phyloP scores from a whole-genome alignment of 2,113 vertebrate species.

The Megatriorchis doriae region DNA sequence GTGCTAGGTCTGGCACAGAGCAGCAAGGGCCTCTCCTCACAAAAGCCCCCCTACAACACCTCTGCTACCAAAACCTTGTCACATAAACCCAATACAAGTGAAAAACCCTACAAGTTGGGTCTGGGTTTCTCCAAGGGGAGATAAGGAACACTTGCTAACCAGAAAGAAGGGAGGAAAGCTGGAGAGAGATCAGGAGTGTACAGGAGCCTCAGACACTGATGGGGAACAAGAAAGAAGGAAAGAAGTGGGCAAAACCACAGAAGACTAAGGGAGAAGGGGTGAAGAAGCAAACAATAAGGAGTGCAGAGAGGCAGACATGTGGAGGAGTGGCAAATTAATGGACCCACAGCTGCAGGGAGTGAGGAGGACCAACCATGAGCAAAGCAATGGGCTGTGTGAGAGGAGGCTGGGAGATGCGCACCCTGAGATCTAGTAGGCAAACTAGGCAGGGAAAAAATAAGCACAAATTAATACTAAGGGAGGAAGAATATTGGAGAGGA shows the following conservation, averaged over 20 bases:
- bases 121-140: background rate
- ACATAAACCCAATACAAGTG: background rate
- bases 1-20: background rate
- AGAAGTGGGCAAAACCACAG: background rate
- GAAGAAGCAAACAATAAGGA: background rate
- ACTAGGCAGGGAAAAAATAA: background rate
- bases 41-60: background rate
- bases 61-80: background rate
- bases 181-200: background rate
- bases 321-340: background rate
- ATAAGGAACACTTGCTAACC: background rate
- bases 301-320: background rate
- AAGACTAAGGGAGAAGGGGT: background rate
- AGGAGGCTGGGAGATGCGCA: rapidly evolving
- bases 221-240: background rate
- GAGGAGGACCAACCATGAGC: background rate
- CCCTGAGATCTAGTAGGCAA: background rate
- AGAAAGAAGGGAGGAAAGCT: background rate
- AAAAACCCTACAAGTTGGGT: background rate
- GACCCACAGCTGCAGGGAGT: background rate
- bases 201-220: background rate
- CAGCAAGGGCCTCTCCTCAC: background rate
- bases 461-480: background rate
- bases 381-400: background rate
- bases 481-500: background rate